Percentiles rank a stretch among this genome's conserved stretches.
phyloP scores from a whole-genome alignment of 2,797 vertebrate species.

The Diplodus sargus region DNA sequence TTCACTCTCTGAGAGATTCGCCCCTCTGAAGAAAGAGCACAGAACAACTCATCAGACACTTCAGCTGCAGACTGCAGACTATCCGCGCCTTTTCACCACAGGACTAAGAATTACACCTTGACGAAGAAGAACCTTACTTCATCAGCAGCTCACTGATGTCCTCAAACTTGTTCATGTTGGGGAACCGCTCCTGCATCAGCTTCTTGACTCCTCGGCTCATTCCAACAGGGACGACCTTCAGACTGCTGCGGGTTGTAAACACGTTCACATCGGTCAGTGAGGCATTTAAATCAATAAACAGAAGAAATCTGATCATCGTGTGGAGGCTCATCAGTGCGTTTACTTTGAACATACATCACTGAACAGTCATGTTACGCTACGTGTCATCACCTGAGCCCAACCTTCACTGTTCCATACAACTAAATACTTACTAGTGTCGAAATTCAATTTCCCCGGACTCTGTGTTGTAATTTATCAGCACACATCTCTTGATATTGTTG shows the following conservation, averaged over 20 bases:
- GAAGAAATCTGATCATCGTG: accelerated
- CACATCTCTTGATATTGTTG: conserved; percentile 92
- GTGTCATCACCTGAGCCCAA: conserved; percentile 80
- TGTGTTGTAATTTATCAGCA: conserved; percentile 88
- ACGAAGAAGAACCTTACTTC: conserved; percentile 81
- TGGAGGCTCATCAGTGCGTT: conserved; percentile 86
- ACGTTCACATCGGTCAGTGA: neutral
- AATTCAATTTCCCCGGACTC: conserved; percentile 88
- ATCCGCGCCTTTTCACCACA: neutral
- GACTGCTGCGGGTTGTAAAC: conserved; percentile 83
- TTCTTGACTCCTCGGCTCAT: conserved; percentile 95
- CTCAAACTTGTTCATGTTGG: conserved; percentile 93
- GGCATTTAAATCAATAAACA: neutral
- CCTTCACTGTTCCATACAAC: too few relatives aligned
- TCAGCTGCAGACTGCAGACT: neutral
- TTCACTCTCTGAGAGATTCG: conserved; percentile 93
- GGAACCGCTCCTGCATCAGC: conserved; percentile 93
- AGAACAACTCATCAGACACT: neutral
- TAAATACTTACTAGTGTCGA: conserved; percentile 93
- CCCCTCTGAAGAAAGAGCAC: conserved; percentile 80
- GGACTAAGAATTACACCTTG: neutral
- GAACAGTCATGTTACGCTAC: conserved; percentile 77
- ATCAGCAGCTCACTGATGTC: conserved; percentile 95
- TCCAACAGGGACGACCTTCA: conserved; percentile 95
- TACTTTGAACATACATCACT: conserved; percentile 88